Percentiles rank a stretch among this genome's conserved stretches.
phyloP scores from a whole-genome alignment of 2,797 vertebrate genomes.

The Chaetophractus vellerosus region DNA sequence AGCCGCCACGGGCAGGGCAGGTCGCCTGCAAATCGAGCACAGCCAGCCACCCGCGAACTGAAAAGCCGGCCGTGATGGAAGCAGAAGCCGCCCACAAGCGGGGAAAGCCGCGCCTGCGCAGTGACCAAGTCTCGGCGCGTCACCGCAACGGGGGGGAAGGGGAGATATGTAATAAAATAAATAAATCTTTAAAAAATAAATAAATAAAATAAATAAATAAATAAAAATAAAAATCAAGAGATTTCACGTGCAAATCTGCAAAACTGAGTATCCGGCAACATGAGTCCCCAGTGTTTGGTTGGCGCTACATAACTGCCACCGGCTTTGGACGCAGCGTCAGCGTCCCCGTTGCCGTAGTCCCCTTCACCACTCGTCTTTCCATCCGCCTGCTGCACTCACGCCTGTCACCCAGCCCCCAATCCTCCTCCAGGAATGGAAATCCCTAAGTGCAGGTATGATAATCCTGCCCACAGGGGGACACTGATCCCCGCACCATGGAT shows the following conservation, averaged over 20 bases:
- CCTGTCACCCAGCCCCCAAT: not conserved
- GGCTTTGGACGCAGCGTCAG: not conserved
- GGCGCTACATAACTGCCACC: not conserved
- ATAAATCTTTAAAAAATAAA: too few relatives aligned
- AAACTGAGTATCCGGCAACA: not conserved
- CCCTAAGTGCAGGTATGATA: not conserved
- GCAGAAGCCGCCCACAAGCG: too few relatives aligned
- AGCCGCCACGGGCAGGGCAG: too few relatives aligned
- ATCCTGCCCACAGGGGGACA: not conserved
- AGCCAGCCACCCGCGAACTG: too few relatives aligned
- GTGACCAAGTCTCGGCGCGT: too few relatives aligned
- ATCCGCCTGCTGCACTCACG: not conserved
- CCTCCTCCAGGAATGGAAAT: not conserved
- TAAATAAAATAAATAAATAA: too few relatives aligned
- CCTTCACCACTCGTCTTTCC: not conserved
- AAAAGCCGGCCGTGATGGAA: too few relatives aligned
- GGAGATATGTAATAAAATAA: too few relatives aligned
- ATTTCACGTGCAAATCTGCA: conserved; percentile 8
- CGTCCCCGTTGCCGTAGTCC: not conserved
- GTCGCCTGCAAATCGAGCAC: too few relatives aligned
- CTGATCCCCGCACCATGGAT: not conserved
- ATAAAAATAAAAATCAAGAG: too few relatives aligned
- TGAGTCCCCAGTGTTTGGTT: not conserved
- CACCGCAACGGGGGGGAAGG: too few relatives aligned
- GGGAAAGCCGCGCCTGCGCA: too few relatives aligned